Evolutionary conservation across 2,888 invertebrate genomes (phyloP).

Genomic region (Sarcophaga carnaria): DNA sequence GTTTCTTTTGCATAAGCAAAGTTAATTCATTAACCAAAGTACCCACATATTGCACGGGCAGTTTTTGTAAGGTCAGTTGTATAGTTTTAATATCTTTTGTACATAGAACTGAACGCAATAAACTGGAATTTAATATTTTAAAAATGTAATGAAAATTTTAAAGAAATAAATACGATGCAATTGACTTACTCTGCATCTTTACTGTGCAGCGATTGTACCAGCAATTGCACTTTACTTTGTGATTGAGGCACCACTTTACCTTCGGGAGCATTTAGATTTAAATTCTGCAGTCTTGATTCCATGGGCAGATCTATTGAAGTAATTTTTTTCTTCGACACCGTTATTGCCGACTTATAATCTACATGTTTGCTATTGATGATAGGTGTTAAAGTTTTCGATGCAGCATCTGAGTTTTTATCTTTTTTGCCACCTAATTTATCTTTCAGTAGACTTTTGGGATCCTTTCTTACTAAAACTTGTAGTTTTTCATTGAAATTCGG

Average conservation of each 20-base stretch:
- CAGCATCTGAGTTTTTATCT: conserved; percentile 64
- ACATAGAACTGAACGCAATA: conserved; percentile 88
- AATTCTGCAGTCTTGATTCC: conserved; percentile 91
- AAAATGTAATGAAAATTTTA: background rate
- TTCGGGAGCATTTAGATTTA: conserved; percentile 84
- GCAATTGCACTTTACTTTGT: conserved; percentile 90
- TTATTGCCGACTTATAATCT: conserved; percentile 77
- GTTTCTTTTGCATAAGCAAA: conserved; percentile 85
- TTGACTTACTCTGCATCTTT: conserved; percentile 86
- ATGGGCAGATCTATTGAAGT: conserved; percentile 84
- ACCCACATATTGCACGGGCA: conserved; percentile 90
- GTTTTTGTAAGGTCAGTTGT: conserved; percentile 87
- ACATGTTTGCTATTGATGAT: conserved; percentile 74
- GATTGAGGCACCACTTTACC: conserved; percentile 82
- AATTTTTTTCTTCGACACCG: conserved; percentile 75
- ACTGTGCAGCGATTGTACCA: conserved; percentile 93
- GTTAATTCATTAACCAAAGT: conserved; percentile 89
- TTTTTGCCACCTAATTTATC: conserved; percentile 70
- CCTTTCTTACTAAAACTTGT: conserved; percentile 81
- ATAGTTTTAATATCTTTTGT: conserved; percentile 87
- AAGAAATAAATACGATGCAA: background rate
- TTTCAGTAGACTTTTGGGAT: conserved; percentile 76
- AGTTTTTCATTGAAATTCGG: conserved; percentile 83
- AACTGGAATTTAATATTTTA: conserved; percentile 78
- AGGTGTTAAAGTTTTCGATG: conserved; percentile 76